Percentiles rank a stretch among this genome's conserved stretches.
These are phyloP conservation scores for Molanna angustata DNA, from an alignment of 2,888 invertebrate genomes.

Conservation along the genomic window DNA sequence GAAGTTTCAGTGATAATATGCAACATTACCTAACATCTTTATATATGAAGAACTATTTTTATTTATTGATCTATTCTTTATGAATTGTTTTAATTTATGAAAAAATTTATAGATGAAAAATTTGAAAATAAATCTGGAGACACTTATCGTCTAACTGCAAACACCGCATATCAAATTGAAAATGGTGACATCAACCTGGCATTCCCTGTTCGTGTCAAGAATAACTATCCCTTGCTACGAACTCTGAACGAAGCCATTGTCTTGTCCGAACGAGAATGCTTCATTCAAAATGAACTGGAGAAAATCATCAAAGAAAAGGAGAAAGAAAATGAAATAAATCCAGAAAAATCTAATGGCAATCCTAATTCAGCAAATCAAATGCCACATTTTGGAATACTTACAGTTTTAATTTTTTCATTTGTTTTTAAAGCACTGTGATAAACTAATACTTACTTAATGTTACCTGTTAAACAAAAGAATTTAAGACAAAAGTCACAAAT, in stretches of 20 bases:
- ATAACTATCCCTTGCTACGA: constrained; percentile 69
- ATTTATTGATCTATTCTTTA: not conserved
- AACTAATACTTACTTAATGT: too few relatives aligned
- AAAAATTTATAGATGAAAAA: not conserved
- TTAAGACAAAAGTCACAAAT: too few relatives aligned
- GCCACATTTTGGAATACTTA: too few relatives aligned
- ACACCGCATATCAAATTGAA: constrained; percentile 40
- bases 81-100: not conserved
- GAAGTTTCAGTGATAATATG: too few relatives aligned
- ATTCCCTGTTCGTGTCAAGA: constrained; percentile 40
- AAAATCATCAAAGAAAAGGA: constrained; percentile 47
- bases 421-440: too few relatives aligned
- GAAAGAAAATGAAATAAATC: constrained; percentile 46
- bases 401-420: too few relatives aligned
- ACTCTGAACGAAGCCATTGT: constrained; percentile 67
- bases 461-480: too few relatives aligned
- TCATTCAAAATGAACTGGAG: constrained; percentile 50
- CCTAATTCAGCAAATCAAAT: too few relatives aligned
- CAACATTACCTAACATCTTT: too few relatives aligned
- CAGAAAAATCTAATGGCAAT: too few relatives aligned
- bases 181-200: constrained; percentile 43
- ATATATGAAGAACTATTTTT: too few relatives aligned
- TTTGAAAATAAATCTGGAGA: not conserved
- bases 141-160: not conserved
- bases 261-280: constrained; percentile 54